Percentiles rank a stretch among this genome's conserved stretches.
Conservation (phyloP, 2,888 invertebrate genomes). For the Orgyia antiqua region DNA sequence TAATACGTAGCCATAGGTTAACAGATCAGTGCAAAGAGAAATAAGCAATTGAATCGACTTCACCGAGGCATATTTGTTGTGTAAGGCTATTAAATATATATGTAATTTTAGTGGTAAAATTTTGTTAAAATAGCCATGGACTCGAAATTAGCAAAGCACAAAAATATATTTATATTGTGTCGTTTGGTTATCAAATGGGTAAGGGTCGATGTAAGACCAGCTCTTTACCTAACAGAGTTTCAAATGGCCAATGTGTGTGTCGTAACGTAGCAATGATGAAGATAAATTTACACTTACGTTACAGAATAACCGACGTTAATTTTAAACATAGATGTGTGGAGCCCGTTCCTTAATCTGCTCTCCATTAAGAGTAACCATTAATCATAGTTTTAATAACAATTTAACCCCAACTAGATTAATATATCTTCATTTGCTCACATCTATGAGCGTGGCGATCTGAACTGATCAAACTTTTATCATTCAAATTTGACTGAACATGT, state of each 20-base stretch:
- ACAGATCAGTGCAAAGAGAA: no score
- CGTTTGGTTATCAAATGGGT: no score
- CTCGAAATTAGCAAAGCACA: no score
- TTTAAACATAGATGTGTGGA: slow-evolving; percentile 62
- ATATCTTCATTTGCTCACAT: slow-evolving; percentile 73
- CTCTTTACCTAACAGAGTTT: no score
- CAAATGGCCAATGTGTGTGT: slow-evolving; percentile 37
- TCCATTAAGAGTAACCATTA: slow-evolving; percentile 70
- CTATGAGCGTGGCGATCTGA: slow-evolving; percentile 37
- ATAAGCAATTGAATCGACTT: no score
- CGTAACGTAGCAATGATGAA: slow-evolving; percentile 63
- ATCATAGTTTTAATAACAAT: slow-evolving; percentile 78
- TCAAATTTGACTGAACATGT: slow-evolving; percentile 54
- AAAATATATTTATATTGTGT: no score
- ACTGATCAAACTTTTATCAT: slow-evolving; percentile 65
- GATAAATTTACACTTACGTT: slow-evolving; percentile 68
- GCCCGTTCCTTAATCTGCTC: slow-evolving; percentile 69
- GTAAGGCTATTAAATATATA: no score
- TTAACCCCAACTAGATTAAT: slow-evolving; percentile 76
- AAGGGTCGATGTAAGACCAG: no score
- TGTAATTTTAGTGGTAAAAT: no score
- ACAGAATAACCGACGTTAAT: slow-evolving; percentile 57
- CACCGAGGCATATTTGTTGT: no score
- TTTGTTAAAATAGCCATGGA: no score
- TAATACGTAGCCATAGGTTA: no score